Base-by-base conservation (phyloP, 2,888 invertebrate genomes). In the Brachypterus glaber region DNA sequence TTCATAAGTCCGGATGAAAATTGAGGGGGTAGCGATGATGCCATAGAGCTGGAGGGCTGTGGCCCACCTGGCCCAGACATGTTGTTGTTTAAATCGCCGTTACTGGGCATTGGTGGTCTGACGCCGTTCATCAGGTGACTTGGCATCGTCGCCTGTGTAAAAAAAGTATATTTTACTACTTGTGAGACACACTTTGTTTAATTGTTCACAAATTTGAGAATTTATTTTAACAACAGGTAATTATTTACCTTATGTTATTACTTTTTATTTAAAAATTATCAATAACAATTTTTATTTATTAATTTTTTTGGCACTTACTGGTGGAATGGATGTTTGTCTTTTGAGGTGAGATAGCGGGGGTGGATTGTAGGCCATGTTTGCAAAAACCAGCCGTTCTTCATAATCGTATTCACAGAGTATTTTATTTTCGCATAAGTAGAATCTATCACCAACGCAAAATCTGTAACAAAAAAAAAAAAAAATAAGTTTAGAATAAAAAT, bases 401-500 rank as follows among this genome's bases (percentile, higher is more conserved):
- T 95, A 96, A 67, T 96, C 96, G 63, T 93, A 93, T 68, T 95
- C 95, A 70, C 96, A 96, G 36, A 96, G 77, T 52, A 96, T 95
- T 73, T 93, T 92, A 70, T 95, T 95, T 69, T 95, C 95, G 69
- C 91, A 92, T 54, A 96, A 70, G 69, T 95, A 96, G 69, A 93
- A 96, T 48, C 91, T 79, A 67, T 96, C 96, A 18, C 96, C 96
- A 29, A 96, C 93, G 68, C 96, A 96, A 71, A 95, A 96, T 73
- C 96, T 96, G 76, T 8, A 69, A 66, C 54, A 59, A 58, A 44
- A 49, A 35, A 46, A 46, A 37, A 39, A 15, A 35, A n/a, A 17
- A 33, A 11, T 33, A 33, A 17, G 21, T 18, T 14, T 14, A 7
- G 4, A 15, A 15, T 9, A 15, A 12, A 15, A 31, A 35, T 26